Percentiles rank a stretch among this genome's conserved stretches.
phyloP scores from a whole-genome alignment of 1,140 invertebrate species.

The Pararge aegeria region DNA sequence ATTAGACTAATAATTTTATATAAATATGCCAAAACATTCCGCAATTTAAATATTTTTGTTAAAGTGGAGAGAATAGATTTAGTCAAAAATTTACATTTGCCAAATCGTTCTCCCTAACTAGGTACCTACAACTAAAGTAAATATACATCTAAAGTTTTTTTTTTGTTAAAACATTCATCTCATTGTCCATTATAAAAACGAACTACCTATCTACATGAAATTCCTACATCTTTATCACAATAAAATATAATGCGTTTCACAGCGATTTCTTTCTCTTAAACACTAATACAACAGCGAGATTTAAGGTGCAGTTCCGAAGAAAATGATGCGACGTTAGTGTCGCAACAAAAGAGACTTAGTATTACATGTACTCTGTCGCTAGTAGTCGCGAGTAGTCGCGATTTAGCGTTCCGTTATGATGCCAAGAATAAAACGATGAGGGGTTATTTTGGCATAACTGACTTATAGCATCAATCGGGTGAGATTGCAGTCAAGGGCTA shows the following conservation, averaged over 20 bases:
- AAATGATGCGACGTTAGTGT: not conserved
- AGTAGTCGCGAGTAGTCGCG: no score
- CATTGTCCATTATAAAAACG: not conserved
- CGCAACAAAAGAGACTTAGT: not conserved
- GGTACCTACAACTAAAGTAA: not conserved
- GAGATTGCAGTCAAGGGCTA: no score
- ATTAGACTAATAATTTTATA: no score
- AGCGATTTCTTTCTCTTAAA: conserved; percentile 18
- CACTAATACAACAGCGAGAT: conserved; percentile 30
- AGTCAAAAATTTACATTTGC: not conserved
- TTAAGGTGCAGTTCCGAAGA: not conserved
- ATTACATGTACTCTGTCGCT: no score
- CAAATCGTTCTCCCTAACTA: not conserved
- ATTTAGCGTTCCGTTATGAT: no score
- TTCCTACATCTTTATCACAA: conserved; percentile 14
- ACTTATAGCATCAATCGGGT: no score
- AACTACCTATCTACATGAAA: not conserved
- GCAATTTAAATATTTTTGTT: not conserved
- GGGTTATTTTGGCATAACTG: no score
- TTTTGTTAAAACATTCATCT: not conserved
- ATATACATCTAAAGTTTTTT: not conserved
- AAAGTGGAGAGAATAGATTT: not conserved
- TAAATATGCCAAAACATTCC: not conserved
- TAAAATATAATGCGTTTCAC: conserved; percentile 23
- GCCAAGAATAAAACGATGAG: no score